Conservation (phyloP, 2,113 vertebrate species). For the Strigops habroptila region DNA sequence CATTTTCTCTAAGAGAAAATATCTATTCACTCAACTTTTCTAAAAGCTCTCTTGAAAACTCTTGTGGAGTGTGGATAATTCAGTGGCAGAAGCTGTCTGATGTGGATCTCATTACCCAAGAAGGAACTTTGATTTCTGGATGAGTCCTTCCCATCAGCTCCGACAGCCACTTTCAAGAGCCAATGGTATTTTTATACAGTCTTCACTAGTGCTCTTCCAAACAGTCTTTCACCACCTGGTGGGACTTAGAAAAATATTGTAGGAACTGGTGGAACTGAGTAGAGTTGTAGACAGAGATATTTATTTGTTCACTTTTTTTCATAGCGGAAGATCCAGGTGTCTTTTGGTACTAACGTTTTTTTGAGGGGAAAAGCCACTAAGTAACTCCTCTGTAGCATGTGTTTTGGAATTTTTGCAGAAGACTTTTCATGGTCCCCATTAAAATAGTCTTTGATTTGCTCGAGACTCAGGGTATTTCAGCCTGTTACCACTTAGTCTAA, state of each 20-base stretch:
- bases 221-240: neutral
- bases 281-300: neutral
- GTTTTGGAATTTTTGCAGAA: conserved; percentile 4
- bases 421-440: neutral
- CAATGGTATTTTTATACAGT: neutral
- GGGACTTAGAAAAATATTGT: neutral
- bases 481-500: conserved; percentile 16
- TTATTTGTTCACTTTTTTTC: neutral
- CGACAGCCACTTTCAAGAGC: neutral
- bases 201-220: neutral
- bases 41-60: neutral
- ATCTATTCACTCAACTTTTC: neutral
- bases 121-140: neutral
- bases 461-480: conserved; percentile 1
- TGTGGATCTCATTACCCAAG: neutral
- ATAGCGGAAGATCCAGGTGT: neutral
- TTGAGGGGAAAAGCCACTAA: neutral
- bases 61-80: neutral
- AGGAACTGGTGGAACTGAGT: neutral
- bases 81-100: neutral
- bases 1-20: neutral
- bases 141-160: neutral
- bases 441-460: conserved; percentile 36
- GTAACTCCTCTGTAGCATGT: neutral
- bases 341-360: neutral